Evolutionary conservation across 2,797 vertebrate species (phyloP), one percentile per base, ranked within the genome.

Genomic region (Scolopax rusticola): DNA sequence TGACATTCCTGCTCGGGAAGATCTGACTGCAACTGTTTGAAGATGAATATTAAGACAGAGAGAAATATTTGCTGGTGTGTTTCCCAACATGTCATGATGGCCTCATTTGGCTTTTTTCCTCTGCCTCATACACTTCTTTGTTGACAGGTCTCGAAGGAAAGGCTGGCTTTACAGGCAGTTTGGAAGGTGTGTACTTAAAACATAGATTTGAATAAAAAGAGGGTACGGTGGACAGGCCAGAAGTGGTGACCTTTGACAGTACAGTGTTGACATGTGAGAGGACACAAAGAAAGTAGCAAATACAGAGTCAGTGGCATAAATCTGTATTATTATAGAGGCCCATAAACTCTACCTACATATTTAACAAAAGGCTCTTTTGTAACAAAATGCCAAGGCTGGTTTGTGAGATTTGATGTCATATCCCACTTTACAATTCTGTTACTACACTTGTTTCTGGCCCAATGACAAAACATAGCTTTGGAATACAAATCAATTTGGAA

Each of bases 401-500:
- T 87, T 87, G 57, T 36, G 53, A 89, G 71, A 92, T 77, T 80
- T 64, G 56, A 74, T 83, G 57, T 54, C 57, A 38, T 63, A 81
- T 51, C 32, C 75, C 91, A 21, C 73, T 60, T 80, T 77, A 48
- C 64, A 65, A 48, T 84, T 91, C 57, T 89, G 43, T 84, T 88
- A 67, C 36, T 76, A 56, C 8, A 11, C 68, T 76, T 91, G 81
- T 64, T 87, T 93, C 91, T 89, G 74, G 45, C 38, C 33, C 82
- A 89, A 79, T 5, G 15, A 85, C 64, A 60, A 57, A 67, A 19
- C 36, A 56, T 14, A 87, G 38, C 78, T 86, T 84, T 63, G 56
- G 88, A 96, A 84, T 67, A 95, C 79, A 89, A 87, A 89, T 59
- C 21, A 57, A 92, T 87, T 36, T 83, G 57, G 27, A 86, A 88